Base-by-base conservation (phyloP, 2,888 invertebrate species). In the Gastracanthus pulcherrimus region DNA sequence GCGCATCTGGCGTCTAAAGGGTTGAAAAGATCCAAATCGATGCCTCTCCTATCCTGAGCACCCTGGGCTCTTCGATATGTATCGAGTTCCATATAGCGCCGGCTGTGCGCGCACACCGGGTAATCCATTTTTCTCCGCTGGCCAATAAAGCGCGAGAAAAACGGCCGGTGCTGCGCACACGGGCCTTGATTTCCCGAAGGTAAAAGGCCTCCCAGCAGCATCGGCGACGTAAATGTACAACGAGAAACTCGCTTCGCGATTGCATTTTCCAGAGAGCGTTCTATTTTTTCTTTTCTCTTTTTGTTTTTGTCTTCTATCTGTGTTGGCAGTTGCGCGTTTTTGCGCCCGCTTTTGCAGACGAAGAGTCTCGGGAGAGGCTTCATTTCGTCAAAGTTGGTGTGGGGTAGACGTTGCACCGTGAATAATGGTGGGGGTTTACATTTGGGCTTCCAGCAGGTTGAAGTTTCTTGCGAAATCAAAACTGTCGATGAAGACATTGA, bases 101-200 rank as follows among this genome's bases (percentile, higher is more conserved):
- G n/a, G n/a, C n/a, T n/a, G n/a, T n/a, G n/a, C n/a, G n/a, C n/a
- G n/a, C n/a, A n/a, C n/a, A 3, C 48, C 0, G 1, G 23, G 60
- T 62, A 62, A 62, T 71, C 71, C 26, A 38, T 58, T 71, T 55
- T 36, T 48, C 19, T 31, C 41, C 19, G 19, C n/a, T 2, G 45
- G 55, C 70, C 79, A 51, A 77, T 76, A 71, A 76, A 81, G 29
- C 16, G 41, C 70, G 51, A 71, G 80, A 66, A 81, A 71, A 71
- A 71, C 29, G 31, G 13, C 60, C 38, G 6, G 26, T 26, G 29
- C 19, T 26, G 23, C 29, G 9, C 34, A 29, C 7, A 7, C n/a
- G 36, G 38, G 31, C 41, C 79, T 66, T 79, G 82, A 82, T 82
- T 82, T 82, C 82, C 82, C 78, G 51, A 29, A 82, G 79, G 76